Evolutionary conservation across 2,113 vertebrate species (phyloP).

Genomic region (Pelodiscus sinensis): DNA sequence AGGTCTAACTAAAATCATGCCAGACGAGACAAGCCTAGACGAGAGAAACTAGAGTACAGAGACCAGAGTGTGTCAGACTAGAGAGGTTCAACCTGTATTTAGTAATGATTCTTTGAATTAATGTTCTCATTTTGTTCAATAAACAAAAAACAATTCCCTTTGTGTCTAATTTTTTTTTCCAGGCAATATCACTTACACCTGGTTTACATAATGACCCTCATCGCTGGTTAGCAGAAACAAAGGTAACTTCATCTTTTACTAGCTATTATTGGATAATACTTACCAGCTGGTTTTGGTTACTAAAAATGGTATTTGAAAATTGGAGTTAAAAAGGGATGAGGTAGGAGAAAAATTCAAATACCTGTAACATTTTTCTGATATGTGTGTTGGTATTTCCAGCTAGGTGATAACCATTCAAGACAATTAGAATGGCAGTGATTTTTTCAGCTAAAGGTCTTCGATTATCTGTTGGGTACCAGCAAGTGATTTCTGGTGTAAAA

Average conservation of each 20-base stretch:
- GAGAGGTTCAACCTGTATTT: neutral
- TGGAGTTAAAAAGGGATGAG: neutral
- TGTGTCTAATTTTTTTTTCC: slow-evolving; percentile 18
- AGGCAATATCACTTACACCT: slow-evolving; percentile 87
- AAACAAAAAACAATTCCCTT: neutral
- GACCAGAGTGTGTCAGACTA: no score
- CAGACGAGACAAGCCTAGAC: no score
- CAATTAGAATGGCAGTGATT: neutral
- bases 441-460: slow-evolving; percentile 1
- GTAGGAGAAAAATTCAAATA: neutral
- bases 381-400: neutral
- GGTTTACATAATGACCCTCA: slow-evolving; percentile 87
- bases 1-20: no score
- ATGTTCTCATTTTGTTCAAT: neutral
- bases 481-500: neutral
- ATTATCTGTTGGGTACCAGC: neutral
- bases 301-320: slow-evolving; percentile 3
- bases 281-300: neutral
- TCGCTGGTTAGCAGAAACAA: slow-evolving; percentile 93
- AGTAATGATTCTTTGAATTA: neutral
- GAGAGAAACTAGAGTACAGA: no score
- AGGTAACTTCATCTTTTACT: slow-evolving; percentile 80
- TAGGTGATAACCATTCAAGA: neutral
- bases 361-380: neutral
- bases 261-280: neutral